Evolutionary conservation across 2,113 vertebrate genomes (phyloP).

Genomic region (Erythrocercus mccallii): DNA sequence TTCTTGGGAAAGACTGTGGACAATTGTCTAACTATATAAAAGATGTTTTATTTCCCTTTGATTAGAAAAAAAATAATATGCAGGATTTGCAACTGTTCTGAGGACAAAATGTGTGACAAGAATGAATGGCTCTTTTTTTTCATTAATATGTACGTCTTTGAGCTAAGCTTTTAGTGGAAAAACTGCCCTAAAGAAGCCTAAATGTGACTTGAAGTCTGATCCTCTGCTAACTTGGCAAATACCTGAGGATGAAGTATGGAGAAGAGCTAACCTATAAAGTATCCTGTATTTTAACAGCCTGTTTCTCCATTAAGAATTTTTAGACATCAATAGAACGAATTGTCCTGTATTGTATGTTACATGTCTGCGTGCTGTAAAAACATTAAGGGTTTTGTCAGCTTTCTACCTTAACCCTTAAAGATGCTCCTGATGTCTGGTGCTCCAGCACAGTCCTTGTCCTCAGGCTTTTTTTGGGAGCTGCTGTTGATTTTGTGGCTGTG

Average conservation of each 20-base stretch:
- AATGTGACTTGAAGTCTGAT: conserved; percentile 46
- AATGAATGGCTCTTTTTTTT: conserved; percentile 45
- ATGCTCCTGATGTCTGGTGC: rapidly evolving
- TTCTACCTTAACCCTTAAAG: conserved; percentile 18
- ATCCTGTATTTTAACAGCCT: conserved; percentile 63
- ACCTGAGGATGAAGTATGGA: conserved; percentile 40
- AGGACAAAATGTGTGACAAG: conserved; percentile 56
- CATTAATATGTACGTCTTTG: conserved; percentile 15
- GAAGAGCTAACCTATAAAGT: conserved; percentile 52
- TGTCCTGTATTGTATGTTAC: conserved; percentile 35
- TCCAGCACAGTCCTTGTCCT: neutral
- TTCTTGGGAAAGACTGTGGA: conserved; percentile 42
- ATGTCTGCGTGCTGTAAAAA: conserved; percentile 44
- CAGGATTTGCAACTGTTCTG: conserved; percentile 58
- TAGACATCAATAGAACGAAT: conserved; percentile 49
- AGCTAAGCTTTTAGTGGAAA: conserved; percentile 40
- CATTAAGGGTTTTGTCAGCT: conserved; percentile 38
- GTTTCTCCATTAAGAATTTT: conserved; percentile 63
- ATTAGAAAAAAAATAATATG: conserved; percentile 54
- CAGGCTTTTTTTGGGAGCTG: neutral
- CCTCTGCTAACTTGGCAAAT: conserved; percentile 57
- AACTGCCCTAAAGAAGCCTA: conserved; percentile 10
- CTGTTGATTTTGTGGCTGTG: neutral
- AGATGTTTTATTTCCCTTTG: conserved; percentile 60
- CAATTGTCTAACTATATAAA: conserved; percentile 51